phyloP scores from a whole-genome alignment of 2,888 invertebrate species.

The Agrilus mali region DNA sequence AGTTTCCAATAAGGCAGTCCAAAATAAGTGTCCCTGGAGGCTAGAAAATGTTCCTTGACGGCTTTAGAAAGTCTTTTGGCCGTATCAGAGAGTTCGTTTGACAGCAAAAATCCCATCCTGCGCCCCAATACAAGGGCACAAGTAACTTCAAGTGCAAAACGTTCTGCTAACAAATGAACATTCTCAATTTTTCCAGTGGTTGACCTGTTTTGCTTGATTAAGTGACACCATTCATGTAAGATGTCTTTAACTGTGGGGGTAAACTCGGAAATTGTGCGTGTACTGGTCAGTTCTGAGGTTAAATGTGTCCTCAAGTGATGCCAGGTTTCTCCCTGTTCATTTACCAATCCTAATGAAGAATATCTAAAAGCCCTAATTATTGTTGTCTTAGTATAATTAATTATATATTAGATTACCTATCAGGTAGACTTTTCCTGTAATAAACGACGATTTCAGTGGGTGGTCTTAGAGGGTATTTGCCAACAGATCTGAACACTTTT shows the following conservation, averaged over 20 bases:
- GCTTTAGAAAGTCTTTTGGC: constrained; percentile 55
- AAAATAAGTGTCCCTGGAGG: constrained; percentile 69
- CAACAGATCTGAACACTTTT: constrained; percentile 56
- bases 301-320: constrained; percentile 56
- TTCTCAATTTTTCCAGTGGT: constrained; percentile 39
- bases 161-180: constrained; percentile 63
- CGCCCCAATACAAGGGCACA: constrained; percentile 69
- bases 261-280: constrained; percentile 60
- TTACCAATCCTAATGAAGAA: constrained; percentile 68
- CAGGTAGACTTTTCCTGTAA: constrained; percentile 60
- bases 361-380: constrained; percentile 36
- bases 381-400: no score
- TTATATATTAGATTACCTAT: constrained; percentile 29
- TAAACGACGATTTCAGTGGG: constrained; percentile 69
- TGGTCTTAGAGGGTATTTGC: constrained; percentile 67
- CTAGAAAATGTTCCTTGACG: constrained; percentile 63
- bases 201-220: constrained; percentile 45
- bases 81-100: constrained; percentile 33
- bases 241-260: constrained; percentile 62
- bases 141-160: constrained; percentile 69
- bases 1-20: constrained; percentile 75
- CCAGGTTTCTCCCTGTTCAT: constrained; percentile 70
- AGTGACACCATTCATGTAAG: constrained; percentile 62
- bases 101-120: constrained; percentile 57
- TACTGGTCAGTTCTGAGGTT: constrained; percentile 64